phyloP scores from a whole-genome alignment of 2,888 invertebrate species.

The Unio delphinus region DNA sequence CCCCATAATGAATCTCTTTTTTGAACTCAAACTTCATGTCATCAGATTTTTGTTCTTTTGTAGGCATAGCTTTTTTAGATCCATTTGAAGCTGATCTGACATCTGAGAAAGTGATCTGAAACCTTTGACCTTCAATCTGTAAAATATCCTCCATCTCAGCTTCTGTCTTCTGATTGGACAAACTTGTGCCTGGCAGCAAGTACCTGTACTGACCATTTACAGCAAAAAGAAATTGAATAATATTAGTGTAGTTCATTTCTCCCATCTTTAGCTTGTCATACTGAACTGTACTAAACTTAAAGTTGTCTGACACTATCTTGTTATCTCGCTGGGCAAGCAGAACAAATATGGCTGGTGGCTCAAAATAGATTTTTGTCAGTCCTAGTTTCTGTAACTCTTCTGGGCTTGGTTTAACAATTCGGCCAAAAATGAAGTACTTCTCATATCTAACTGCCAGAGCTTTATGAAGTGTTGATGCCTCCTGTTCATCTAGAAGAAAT shows the following conservation, averaged over 20 bases:
- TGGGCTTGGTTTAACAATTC: slow-evolving; percentile 39
- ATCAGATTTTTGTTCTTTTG: no score
- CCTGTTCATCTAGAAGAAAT: slow-evolving; percentile 39
- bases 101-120: slow-evolving; percentile 24
- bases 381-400: slow-evolving; percentile 43
- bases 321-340: slow-evolving; percentile 31
- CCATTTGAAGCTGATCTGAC: no score
- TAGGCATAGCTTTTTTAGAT: no score
- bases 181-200: slow-evolving; percentile 40
- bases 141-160: slow-evolving; percentile 53
- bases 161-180: slow-evolving; percentile 32
- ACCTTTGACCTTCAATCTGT: slow-evolving; percentile 42
- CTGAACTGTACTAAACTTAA: slow-evolving; percentile 38
- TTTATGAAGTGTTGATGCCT: slow-evolving; percentile 38
- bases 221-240: slow-evolving; percentile 47
- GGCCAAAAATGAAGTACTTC: slow-evolving; percentile 49
- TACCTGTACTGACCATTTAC: slow-evolving; percentile 47
- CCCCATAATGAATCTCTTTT: no score
- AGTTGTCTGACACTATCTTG: slow-evolving; percentile 12
- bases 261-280: slow-evolving; percentile 38
- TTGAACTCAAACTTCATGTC: no score
- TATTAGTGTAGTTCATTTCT: slow-evolving; percentile 44
- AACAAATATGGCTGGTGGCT: slow-evolving; percentile 40
- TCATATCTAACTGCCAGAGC: slow-evolving; percentile 44
- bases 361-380: slow-evolving; percentile 26